Conservation (phyloP, 2,888 invertebrate genomes). For the Diploptera punctata region DNA sequence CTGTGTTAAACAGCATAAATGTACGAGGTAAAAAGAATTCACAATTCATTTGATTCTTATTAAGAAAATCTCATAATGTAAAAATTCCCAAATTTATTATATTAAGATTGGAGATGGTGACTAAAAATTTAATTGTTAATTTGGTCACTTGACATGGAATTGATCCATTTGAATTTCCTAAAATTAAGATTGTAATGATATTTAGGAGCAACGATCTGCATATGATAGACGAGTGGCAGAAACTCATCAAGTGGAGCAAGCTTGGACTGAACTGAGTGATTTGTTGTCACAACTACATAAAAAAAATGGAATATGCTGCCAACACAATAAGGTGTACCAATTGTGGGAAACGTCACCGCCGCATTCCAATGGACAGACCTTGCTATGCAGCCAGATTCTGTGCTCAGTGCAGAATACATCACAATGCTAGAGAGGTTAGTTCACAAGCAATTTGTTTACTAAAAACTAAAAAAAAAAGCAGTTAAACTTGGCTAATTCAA, state of each 20-base stretch:
- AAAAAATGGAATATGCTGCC: slow-evolving; percentile 93
- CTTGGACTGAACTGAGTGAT: slow-evolving; percentile 88
- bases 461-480: too few species aligned
- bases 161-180: too few species aligned
- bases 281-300: slow-evolving; percentile 87
- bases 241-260: slow-evolving; percentile 82
- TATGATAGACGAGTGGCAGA: slow-evolving; percentile 76
- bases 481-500: background rate
- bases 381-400: slow-evolving; percentile 93
- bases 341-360: slow-evolving; percentile 89
- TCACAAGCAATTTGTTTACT: background rate
- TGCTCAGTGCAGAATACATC: slow-evolving; percentile 86
- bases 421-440: slow-evolving; percentile 83
- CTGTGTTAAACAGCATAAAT: too few species aligned
- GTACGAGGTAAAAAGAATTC: too few species aligned
- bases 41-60: too few species aligned
- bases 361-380: slow-evolving; percentile 84
- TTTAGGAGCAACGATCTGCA: slow-evolving; percentile 72
- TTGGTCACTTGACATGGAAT: too few species aligned
- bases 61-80: too few species aligned
- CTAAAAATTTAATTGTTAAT: too few species aligned
- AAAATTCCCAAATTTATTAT: too few species aligned
- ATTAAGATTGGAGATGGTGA: too few species aligned
- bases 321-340: slow-evolving; percentile 95
- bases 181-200: too few species aligned